Base-by-base conservation (phyloP, 53 echinoderm and acorn worm genomes). In the Luidia sarsii region DNA sequence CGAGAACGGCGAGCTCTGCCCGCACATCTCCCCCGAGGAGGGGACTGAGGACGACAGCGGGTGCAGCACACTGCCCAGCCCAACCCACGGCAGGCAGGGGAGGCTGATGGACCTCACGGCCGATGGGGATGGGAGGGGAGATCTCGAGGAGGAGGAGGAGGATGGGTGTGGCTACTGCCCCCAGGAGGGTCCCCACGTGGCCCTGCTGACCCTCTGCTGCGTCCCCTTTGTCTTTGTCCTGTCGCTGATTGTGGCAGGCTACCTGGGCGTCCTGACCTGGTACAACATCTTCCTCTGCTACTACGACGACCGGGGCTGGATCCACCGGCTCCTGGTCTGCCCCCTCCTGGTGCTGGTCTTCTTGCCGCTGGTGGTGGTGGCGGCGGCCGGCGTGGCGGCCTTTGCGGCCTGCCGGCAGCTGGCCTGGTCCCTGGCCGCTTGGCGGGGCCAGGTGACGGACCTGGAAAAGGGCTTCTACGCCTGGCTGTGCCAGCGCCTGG, bases 381-480 rank as follows among this genome's bases (percentile, higher is more conserved):
- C 89, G 22, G 73, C 82, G 9, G 65, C 92, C 2, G 79, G 57
- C n/a, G 59, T 95, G 27, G 84, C 92, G 1, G 39, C 83, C 23
- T 95, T 85, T 67, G 74, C 92, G 28, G 63, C 92, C 2, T 23
- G 85, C 29, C 63, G 79, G 8, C 95, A 95, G 62, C 43, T 95
- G 33, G 88, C 92, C 0, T 95, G 92, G 92, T 90, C 71, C 51
- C 72, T 92, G 28, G 45, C 67, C 32, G 52, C 79, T 11, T 95
- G 95, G 95, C 67, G 81, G 79, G 53, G 50, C 28, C 71, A 79
- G 7, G 87, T 92, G 36, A 79, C 81, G 33, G 92, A 95, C 52
- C 70, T 90, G 57, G 95, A 95, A 64, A 92, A 91, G 61, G 95
- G 95, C 13, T 90, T 88, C 53, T 95, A 87, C 80, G 89, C 90